phyloP scores from a whole-genome alignment of 2,113 vertebrate species.

The Daubentonia madagascariensis region DNA sequence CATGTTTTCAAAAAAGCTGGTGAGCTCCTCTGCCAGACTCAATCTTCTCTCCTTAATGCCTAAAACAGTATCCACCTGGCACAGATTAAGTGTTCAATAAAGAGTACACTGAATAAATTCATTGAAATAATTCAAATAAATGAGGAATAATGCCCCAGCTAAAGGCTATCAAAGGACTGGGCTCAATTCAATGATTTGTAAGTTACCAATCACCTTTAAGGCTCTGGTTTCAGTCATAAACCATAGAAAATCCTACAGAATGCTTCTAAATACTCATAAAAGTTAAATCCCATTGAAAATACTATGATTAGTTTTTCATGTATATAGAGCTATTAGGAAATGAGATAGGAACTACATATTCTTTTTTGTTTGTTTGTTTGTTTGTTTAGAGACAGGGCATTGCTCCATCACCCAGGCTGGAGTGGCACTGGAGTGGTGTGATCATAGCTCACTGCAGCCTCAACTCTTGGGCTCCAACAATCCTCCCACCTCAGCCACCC shows the following conservation, averaged over 20 bases:
- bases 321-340: not conserved
- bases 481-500: not conserved
- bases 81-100: not conserved
- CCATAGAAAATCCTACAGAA: not conserved
- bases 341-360: not conserved
- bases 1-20: not conserved
- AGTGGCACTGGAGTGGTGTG: not conserved
- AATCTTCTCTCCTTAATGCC: not conserved
- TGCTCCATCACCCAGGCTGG: not conserved
- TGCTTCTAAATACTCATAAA: not conserved
- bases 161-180: not conserved
- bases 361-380: not conserved
- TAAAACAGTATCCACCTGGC: not conserved
- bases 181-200: not conserved
- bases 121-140: conserved; percentile 5
- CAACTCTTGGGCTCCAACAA: not conserved
- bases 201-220: not conserved
- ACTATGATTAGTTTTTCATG: not conserved
- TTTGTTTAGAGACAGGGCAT: not conserved
- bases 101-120: not conserved
- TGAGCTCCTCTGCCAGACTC: not conserved
- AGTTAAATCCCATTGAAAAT: not conserved
- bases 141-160: not conserved
- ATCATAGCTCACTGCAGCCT: not conserved
- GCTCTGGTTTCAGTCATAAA: not conserved